Evolutionary conservation across 1,140 invertebrate genomes (phyloP).

Genomic region (Euura lappo): DNA sequence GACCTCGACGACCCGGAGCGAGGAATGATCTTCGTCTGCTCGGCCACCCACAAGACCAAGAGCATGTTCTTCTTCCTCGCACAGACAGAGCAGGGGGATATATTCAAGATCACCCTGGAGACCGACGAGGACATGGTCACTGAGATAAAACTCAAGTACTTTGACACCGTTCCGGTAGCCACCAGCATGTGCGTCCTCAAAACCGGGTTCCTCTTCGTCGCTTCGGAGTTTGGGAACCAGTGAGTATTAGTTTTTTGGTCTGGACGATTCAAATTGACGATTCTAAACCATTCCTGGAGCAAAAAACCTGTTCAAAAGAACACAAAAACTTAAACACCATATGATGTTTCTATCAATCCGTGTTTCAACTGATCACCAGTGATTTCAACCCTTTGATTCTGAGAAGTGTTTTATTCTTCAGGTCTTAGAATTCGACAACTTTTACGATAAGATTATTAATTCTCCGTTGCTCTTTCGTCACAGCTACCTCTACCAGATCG

Average conservation of each 20-base stretch:
- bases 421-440: no score
- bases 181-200: slow-evolving; percentile 97
- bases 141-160: slow-evolving; percentile 99
- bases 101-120: slow-evolving; percentile 99
- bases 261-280: no score
- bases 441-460: no score
- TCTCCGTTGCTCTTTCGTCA: slow-evolving; percentile 36
- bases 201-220: slow-evolving; percentile 98
- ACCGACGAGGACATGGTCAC: slow-evolving; percentile 97
- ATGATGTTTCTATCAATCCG: slow-evolving; percentile 36
- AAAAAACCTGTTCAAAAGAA: no score
- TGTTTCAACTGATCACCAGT: slow-evolving; percentile 39
- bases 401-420: slow-evolving; percentile 12
- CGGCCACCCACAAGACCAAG: slow-evolving; percentile 99
- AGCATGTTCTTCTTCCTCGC: slow-evolving; percentile 98
- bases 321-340: background rate
- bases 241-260: slow-evolving; percentile 67
- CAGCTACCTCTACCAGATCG: slow-evolving; percentile 98
- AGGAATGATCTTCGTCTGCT: slow-evolving; percentile 99
- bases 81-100: slow-evolving; percentile 95
- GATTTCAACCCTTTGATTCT: slow-evolving; percentile 23
- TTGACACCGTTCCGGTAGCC: slow-evolving; percentile 98
- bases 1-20: slow-evolving; percentile 99
- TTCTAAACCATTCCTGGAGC: no score
- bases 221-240: slow-evolving; percentile 99